Evolutionary conservation across 2,888 invertebrate genomes (phyloP).

Genomic region (Trissonchulus sp.): DNA sequence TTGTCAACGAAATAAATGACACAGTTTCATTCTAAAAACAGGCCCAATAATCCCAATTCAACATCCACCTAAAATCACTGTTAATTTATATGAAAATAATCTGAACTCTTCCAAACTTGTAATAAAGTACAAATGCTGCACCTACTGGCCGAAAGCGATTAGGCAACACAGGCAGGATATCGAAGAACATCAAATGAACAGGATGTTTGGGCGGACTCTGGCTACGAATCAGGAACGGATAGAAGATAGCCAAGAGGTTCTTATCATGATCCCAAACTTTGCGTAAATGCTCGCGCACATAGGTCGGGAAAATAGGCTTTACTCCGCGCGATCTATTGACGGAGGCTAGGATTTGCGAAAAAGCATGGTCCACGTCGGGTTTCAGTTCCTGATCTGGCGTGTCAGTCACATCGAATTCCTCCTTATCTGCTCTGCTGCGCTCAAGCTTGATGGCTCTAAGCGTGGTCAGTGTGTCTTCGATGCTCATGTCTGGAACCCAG

Average conservation of each 20-base stretch:
- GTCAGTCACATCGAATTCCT: not conserved
- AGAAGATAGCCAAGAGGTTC: conserved; percentile 64
- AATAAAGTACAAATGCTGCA: conserved; percentile 31
- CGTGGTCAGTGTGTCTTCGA: not conserved
- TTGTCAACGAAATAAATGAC: no score
- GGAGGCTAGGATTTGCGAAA: not conserved
- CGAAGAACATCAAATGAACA: conserved; percentile 64
- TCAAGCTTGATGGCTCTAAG: not conserved
- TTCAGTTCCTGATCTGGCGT: not conserved
- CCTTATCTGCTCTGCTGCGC: not conserved
- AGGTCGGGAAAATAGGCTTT: conserved; percentile 46
- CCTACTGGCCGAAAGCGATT: conserved; percentile 71
- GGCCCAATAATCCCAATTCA: no score
- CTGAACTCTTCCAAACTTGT: conserved; percentile 26
- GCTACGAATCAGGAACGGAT: conserved; percentile 36
- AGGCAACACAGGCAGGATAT: conserved; percentile 76
- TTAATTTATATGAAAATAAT: no score
- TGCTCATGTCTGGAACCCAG: not conserved
- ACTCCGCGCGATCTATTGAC: not conserved
- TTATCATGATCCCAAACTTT: conserved; percentile 67
- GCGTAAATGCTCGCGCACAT: conserved; percentile 61
- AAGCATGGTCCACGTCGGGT: not conserved
- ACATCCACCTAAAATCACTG: no score
- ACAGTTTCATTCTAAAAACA: no score
- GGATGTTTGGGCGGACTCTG: not conserved